These are phyloP conservation scores for Galeruca laticollis DNA, from an alignment of 2,888 invertebrate species.

Conservation along the genomic window DNA sequence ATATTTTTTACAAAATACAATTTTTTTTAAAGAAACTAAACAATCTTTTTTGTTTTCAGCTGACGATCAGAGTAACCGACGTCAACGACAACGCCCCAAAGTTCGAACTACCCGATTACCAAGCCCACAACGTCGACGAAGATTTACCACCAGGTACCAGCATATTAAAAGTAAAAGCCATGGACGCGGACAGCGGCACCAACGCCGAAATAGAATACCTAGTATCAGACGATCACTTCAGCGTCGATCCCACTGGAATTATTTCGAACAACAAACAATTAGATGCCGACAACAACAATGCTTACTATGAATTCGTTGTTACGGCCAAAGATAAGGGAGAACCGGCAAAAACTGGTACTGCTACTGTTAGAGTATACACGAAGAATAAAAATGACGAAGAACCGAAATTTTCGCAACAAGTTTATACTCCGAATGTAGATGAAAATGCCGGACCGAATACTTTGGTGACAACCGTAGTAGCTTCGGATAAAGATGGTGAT, in stretches of 20 bases:
- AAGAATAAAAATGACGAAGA: slow-evolving; percentile 98
- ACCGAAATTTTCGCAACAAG: slow-evolving; percentile 96
- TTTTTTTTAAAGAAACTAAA: too few relatives aligned
- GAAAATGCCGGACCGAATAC: slow-evolving; percentile 97
- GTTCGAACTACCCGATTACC: slow-evolving; percentile 96
- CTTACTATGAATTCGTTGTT: slow-evolving; percentile 94
- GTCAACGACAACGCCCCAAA: slow-evolving; percentile 98
- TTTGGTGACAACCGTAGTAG: slow-evolving; percentile 95
- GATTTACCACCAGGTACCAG: slow-evolving; percentile 92
- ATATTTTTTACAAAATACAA: too few relatives aligned
- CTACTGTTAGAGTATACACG: slow-evolving; percentile 95
- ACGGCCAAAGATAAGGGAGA: slow-evolving; percentile 96
- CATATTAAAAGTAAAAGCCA: slow-evolving; percentile 94
- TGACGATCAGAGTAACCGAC: slow-evolving; percentile 94
- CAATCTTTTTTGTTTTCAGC: slow-evolving; percentile 69
- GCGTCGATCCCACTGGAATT: slow-evolving; percentile 91
- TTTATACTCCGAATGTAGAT: slow-evolving; percentile 95
- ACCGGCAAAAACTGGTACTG: slow-evolving; percentile 91
- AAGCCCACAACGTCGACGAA: slow-evolving; percentile 96
- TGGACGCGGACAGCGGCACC: slow-evolving; percentile 93
- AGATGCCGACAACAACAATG: slow-evolving; percentile 96
- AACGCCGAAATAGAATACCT: slow-evolving; percentile 96
- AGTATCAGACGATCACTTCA: slow-evolving; percentile 94
- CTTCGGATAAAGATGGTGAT: slow-evolving; percentile 97
- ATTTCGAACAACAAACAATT: slow-evolving; percentile 93